Percentiles rank a stretch among this genome's conserved stretches.
Evolutionary conservation across 2,113 vertebrate species (phyloP).

Genomic region (Antechinus flavipes): DNA sequence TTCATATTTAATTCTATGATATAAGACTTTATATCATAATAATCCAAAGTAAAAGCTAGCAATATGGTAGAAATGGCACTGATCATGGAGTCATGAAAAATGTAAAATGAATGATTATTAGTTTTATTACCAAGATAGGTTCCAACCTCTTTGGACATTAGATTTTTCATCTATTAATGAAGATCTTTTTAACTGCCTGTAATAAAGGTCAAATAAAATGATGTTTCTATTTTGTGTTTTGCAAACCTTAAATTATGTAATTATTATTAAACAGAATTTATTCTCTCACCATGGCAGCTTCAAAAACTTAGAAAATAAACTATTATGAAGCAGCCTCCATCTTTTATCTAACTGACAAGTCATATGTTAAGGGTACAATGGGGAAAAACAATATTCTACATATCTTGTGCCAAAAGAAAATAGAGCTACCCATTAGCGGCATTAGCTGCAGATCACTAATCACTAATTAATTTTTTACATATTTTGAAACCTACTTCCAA

Average conservation of each 20-base stretch:
- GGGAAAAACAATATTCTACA: neutral
- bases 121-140: neutral
- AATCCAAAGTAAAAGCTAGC: neutral
- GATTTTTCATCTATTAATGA: neutral
- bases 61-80: neutral
- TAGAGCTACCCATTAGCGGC: neutral
- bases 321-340: neutral
- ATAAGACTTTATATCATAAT: neutral
- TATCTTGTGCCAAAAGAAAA: neutral
- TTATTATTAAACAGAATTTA: neutral
- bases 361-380: neutral
- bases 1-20: neutral
- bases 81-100: neutral
- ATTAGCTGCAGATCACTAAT: neutral
- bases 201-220: neutral
- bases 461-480: constrained; percentile 1
- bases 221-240: neutral
- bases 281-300: neutral
- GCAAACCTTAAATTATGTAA: too few species aligned
- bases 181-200: neutral
- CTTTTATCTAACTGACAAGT: neutral
- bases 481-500: neutral
- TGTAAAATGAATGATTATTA: neutral
- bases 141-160: neutral
- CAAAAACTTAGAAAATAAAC: neutral